phyloP scores from a whole-genome alignment of 2,113 vertebrate species.

The Ceyx margarethae region DNA sequence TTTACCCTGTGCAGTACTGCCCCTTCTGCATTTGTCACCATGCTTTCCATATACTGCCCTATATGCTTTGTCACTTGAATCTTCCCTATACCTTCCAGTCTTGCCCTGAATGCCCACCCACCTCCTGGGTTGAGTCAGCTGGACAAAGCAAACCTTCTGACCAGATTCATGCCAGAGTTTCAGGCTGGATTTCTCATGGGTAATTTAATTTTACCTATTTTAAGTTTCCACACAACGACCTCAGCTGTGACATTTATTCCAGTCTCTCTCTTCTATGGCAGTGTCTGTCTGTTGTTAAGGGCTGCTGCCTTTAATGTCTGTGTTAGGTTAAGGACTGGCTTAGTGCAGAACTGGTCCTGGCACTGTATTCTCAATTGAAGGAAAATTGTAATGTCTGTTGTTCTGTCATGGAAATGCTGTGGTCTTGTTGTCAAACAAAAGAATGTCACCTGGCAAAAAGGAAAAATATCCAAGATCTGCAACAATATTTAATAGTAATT shows the following conservation, averaged over 20 bases:
- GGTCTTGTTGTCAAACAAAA: not conserved
- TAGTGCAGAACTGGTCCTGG: not conserved
- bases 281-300: not conserved
- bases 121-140: not conserved
- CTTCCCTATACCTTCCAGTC: not conserved
- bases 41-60: not conserved
- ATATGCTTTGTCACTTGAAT: not conserved
- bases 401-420: not conserved
- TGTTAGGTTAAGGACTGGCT: not conserved
- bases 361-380: not conserved
- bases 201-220: conserved; percentile 33
- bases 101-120: not conserved
- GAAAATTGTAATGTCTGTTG: not conserved
- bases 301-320: not conserved
- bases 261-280: not conserved
- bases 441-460: not conserved
- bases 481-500: not conserved
- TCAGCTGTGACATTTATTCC: not conserved
- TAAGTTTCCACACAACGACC: not conserved
- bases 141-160: conserved; percentile 22
- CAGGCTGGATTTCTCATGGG: conserved; percentile 2
- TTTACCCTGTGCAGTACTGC: not conserved
- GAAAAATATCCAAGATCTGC: not conserved
- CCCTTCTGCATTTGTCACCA: not conserved
- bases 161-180: conserved; percentile 31